Conservation (phyloP, 2,797 vertebrate species). For the Xyrichtys novacula region DNA sequence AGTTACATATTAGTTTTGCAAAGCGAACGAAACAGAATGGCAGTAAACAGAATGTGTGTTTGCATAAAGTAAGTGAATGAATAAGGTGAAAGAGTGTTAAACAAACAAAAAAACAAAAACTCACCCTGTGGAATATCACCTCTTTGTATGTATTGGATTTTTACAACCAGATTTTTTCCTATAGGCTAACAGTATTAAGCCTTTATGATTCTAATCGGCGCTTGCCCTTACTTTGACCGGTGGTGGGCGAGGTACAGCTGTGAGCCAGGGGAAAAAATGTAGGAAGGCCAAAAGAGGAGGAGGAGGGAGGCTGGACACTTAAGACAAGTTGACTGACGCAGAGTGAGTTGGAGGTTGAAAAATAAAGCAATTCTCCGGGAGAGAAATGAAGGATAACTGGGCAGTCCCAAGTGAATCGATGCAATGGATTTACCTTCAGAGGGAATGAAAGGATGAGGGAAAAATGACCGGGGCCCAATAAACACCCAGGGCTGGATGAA, state of each 20-base stretch:
- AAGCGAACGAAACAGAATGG: conserved; percentile 8
- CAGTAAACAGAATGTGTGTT: conserved; percentile 18
- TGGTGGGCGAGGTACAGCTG: conserved; percentile 10
- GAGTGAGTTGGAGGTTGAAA: conserved; percentile 77
- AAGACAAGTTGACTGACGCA: conserved; percentile 70
- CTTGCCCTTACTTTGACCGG: conserved; percentile 20
- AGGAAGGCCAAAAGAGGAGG: conserved; percentile 17
- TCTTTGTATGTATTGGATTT: background rate
- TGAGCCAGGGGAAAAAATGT: background rate
- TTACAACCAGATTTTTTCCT: background rate
- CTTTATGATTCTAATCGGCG: conserved; percentile 3
- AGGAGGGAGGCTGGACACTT: conserved; percentile 43
- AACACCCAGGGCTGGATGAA: conserved; percentile 58
- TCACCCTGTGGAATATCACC: background rate
- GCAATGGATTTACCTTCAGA: conserved; percentile 80
- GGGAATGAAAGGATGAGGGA: conserved; percentile 44
- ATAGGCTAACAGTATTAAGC: background rate
- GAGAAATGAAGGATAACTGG: conserved; percentile 80
- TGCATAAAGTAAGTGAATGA: conserved; percentile 16
- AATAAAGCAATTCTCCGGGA: conserved; percentile 78
- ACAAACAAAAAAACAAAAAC: background rate
- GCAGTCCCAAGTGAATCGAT: conserved; percentile 76
- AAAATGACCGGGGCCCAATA: conserved; percentile 59
- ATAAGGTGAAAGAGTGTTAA: background rate
- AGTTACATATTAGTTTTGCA: conserved; percentile 30